Conservation (phyloP, 1,140 invertebrate species). For the Agraylea sexmaculata region DNA sequence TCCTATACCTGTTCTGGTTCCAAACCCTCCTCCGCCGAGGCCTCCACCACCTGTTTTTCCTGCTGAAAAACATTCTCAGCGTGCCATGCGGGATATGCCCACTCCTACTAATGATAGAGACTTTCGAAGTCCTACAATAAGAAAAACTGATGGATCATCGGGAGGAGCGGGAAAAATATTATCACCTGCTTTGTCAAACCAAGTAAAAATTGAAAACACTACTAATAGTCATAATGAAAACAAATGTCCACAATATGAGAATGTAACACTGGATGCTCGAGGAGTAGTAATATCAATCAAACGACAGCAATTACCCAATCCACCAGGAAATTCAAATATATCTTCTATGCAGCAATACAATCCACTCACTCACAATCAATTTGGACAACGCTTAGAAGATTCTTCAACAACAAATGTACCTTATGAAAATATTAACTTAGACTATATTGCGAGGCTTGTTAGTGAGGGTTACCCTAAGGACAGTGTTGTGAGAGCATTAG, state of each 20-base stretch:
- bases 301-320: constrained; percentile 10
- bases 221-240: too few species aligned
- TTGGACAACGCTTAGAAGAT: constrained; percentile 35
- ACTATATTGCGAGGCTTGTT: constrained; percentile 77
- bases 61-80: too few species aligned
- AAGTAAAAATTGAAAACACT: too few species aligned
- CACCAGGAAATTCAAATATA: not conserved
- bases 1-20: not conserved
- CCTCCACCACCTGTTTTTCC: too few species aligned
- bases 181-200: too few species aligned
- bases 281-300: constrained; percentile 20
- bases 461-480: constrained; percentile 82
- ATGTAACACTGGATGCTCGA: constrained; percentile 29
- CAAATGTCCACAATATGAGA: constrained; percentile 36
- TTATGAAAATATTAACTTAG: constrained; percentile 86
- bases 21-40: constrained; percentile 8
- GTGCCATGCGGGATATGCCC: too few species aligned
- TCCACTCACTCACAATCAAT: constrained; percentile 37
- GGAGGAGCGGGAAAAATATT: too few species aligned
- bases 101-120: too few species aligned
- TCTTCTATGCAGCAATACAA: constrained; percentile 28
- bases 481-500: constrained; percentile 77
- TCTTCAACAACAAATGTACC: constrained; percentile 38
- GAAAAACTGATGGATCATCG: too few species aligned
- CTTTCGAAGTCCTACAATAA: too few species aligned